Conservation (phyloP, 2,888 invertebrate genomes). For the Aphrophora alni region DNA sequence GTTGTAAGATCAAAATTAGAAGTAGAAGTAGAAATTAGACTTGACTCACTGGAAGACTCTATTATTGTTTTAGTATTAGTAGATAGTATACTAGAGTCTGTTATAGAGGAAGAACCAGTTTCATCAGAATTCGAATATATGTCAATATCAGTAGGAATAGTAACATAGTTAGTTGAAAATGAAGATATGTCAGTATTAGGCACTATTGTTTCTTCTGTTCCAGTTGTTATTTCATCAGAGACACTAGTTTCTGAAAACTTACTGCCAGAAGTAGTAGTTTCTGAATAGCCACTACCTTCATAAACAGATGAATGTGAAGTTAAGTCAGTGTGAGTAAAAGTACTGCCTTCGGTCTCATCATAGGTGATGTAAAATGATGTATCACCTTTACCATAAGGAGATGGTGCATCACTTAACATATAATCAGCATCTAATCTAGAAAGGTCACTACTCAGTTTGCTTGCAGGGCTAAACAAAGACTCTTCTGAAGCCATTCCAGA, state of each 20-base stretch:
- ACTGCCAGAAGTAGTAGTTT: neutral
- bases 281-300: constrained; percentile 31
- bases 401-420: constrained; percentile 25
- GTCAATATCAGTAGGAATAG: too few species aligned
- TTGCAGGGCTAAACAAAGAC: neutral
- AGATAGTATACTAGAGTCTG: neutral
- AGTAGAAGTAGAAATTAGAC: neutral
- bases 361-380: constrained; percentile 14
- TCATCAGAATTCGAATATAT: too few species aligned
- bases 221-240: neutral
- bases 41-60: neutral
- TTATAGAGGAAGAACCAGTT: neutral
- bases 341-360: constrained; percentile 22
- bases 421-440: constrained; percentile 18
- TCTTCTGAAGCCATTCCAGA: constrained; percentile 9
- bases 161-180: too few species aligned
- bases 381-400: constrained; percentile 4
- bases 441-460: neutral
- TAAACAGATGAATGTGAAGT: neutral
- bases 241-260: neutral
- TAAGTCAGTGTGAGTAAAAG: constrained; percentile 12
- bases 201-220: neutral
- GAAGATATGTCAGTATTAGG: too few species aligned
- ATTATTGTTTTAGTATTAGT: neutral
- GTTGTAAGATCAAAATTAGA: neutral